phyloP scores from a whole-genome alignment of 2,113 vertebrate genomes.

The Oreotrochilus melanogaster region DNA sequence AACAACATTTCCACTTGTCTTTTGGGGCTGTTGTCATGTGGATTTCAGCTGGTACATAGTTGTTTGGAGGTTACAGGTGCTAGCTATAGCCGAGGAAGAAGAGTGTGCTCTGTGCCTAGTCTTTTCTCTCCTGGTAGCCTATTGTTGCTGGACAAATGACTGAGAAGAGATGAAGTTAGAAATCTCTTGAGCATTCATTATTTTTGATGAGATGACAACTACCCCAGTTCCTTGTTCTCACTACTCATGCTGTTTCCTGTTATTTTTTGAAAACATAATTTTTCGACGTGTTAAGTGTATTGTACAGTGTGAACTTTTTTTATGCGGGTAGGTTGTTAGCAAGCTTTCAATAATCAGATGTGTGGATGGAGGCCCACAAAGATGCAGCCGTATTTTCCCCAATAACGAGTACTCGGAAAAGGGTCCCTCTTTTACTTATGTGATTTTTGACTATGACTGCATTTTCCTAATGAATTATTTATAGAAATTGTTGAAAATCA shows the following conservation, averaged over 20 bases:
- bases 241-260: slow-evolving; percentile 66
- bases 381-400: not conserved
- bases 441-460: not conserved
- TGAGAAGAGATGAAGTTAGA: slow-evolving; percentile 76
- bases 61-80: slow-evolving; percentile 83
- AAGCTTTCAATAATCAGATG: not conserved
- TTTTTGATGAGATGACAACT: slow-evolving; percentile 87
- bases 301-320: slow-evolving; percentile 45
- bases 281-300: slow-evolving; percentile 60
- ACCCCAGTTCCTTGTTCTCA: slow-evolving; percentile 64
- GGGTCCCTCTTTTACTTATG: fast-evolving
- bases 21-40: slow-evolving; percentile 75
- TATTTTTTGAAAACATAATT: slow-evolving; percentile 64
- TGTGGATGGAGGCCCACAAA: not conserved
- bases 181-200: slow-evolving; percentile 87
- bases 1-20: slow-evolving; percentile 83
- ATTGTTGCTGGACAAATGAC: slow-evolving; percentile 77
- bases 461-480: slow-evolving; percentile 50
- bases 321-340: not conserved
- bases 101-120: slow-evolving; percentile 1
- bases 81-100: slow-evolving; percentile 72
- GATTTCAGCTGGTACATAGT: slow-evolving; percentile 77
- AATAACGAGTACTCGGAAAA: not conserved
- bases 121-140: slow-evolving; percentile 68
- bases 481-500: slow-evolving; percentile 35